These are phyloP conservation scores for Rissa tridactyla DNA, from an alignment of 2,113 vertebrate species.

Conservation along the genomic window DNA sequence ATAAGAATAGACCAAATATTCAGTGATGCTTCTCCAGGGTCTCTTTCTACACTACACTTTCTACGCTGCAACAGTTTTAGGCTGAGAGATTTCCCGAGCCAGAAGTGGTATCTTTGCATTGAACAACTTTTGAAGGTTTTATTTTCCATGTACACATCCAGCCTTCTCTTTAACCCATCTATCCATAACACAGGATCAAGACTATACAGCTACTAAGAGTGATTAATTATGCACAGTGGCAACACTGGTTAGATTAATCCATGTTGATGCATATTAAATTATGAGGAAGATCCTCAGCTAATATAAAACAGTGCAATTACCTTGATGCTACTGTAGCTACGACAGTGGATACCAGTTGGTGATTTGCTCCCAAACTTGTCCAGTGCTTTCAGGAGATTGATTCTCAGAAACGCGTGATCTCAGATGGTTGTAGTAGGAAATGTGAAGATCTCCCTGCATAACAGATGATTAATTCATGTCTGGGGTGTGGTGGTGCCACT, in stretches of 20 bases:
- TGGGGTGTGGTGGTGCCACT: background rate
- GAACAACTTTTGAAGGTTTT: background rate
- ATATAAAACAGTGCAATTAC: too few relatives aligned
- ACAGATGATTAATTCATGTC: background rate
- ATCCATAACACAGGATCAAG: background rate
- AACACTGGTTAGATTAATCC: background rate
- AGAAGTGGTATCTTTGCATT: background rate
- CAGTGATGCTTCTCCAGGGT: background rate
- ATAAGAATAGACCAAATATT: background rate
- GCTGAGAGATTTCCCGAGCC: background rate
- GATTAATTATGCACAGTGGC: background rate
- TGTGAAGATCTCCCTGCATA: background rate
- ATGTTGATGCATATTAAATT: accelerated
- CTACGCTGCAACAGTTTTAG: background rate
- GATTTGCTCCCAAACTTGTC: background rate
- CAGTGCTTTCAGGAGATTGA: background rate
- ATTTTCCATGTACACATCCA: background rate
- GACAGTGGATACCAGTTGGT: too few relatives aligned
- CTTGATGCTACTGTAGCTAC: background rate
- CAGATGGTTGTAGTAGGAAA: background rate
- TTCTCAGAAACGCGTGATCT: background rate
- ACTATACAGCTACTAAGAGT: background rate
- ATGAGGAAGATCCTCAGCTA: background rate
- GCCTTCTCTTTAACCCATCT: background rate
- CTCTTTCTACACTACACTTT: background rate